Evolutionary conservation across 2,888 invertebrate genomes (phyloP).

Genomic region (Trypoxylon attenuatum): DNA sequence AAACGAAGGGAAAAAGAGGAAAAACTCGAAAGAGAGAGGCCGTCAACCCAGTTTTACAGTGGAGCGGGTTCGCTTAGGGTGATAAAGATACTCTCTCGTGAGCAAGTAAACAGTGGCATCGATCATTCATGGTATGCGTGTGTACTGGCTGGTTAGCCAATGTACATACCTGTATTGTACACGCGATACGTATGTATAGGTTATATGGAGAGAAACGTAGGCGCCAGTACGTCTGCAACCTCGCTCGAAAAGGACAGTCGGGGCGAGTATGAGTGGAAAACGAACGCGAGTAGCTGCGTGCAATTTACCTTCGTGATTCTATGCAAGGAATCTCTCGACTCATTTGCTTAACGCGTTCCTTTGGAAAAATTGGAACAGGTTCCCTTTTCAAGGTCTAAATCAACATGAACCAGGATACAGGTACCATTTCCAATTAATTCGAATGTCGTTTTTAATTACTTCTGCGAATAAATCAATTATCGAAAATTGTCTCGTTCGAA

Average conservation of each 20-base stretch:
- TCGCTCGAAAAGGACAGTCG: slow-evolving; percentile 4
- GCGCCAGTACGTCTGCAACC: slow-evolving; percentile 64
- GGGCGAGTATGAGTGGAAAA: neutral
- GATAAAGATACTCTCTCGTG: neutral
- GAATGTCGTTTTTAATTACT: too few relatives aligned
- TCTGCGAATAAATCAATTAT: too few relatives aligned
- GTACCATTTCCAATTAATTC: too few relatives aligned
- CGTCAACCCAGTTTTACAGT: slow-evolving; percentile 10
- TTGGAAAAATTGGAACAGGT: too few relatives aligned
- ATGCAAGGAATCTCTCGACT: neutral
- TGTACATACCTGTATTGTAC: too few relatives aligned
- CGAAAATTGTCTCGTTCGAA: too few relatives aligned
- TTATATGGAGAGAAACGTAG: slow-evolving; percentile 41
- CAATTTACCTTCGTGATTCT: neutral
- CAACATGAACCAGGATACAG: too few relatives aligned
- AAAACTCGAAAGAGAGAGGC: neutral
- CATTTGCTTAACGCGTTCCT: too few relatives aligned
- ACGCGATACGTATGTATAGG: too few relatives aligned
- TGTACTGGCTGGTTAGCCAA: too few relatives aligned
- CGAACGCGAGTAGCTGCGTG: neutral
- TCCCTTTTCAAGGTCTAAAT: too few relatives aligned
- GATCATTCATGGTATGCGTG: slow-evolving; percentile 52
- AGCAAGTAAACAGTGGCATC: slow-evolving; percentile 64
- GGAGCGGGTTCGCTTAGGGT: neutral
- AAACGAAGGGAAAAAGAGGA: neutral